phyloP scores from a whole-genome alignment of 2,888 invertebrate species.

The Mesoligia furuncula region DNA sequence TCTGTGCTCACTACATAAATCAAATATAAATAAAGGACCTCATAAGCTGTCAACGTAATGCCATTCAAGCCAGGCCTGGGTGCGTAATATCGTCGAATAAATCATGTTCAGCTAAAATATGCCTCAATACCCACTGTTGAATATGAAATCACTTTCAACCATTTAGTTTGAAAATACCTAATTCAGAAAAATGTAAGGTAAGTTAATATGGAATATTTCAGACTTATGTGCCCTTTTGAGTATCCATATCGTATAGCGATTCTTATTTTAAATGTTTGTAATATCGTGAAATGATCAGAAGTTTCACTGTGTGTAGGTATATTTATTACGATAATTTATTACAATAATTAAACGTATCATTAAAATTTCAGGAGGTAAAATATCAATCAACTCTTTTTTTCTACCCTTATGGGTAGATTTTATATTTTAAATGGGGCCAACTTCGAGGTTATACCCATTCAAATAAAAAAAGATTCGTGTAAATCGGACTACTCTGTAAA shows the following conservation, averaged over 20 bases:
- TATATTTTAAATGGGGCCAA: neutral
- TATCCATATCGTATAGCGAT: slow-evolving; percentile 7
- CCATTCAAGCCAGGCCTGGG: slow-evolving; percentile 86
- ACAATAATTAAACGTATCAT: neutral
- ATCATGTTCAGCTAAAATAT: slow-evolving; percentile 88
- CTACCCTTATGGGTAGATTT: neutral
- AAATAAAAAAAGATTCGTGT: neutral
- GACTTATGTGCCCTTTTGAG: slow-evolving; percentile 16
- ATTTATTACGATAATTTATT: neutral
- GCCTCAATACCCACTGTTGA: slow-evolving; percentile 85
- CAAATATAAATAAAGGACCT: slow-evolving; percentile 89
- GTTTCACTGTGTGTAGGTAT: neutral
- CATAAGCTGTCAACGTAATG: slow-evolving; percentile 89
- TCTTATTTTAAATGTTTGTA: slow-evolving; percentile 14
- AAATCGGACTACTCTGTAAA: neutral
- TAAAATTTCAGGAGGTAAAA: neutral
- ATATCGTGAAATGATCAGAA: slow-evolving; percentile 15
- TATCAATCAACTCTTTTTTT: neutral
- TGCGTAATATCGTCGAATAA: slow-evolving; percentile 88
- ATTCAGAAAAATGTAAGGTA: slow-evolving; percentile 62
- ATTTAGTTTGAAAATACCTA: slow-evolving; percentile 73
- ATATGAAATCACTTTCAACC: slow-evolving; percentile 83
- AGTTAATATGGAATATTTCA: slow-evolving; percentile 44
- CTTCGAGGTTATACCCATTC: neutral
- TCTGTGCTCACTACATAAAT: slow-evolving; percentile 88